Evolutionary conservation across 2,113 vertebrate genomes (phyloP), one percentile per base, ranked within the genome.

Genomic region (Gorilla gorilla): DNA sequence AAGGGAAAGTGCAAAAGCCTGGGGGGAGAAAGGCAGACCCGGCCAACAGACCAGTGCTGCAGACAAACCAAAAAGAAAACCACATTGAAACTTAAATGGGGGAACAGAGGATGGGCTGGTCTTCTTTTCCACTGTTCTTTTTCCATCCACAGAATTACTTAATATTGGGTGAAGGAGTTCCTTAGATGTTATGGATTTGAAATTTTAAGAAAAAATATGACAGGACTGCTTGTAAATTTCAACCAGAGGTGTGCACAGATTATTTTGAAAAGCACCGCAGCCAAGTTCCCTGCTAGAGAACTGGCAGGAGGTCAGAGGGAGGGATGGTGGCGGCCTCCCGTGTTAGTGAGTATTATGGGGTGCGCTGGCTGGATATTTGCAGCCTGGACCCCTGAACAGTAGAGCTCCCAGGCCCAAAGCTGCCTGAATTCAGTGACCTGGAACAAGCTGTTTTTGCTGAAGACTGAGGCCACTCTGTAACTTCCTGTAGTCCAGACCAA

Each of bases 111-210:
- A 45, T 73, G n/a, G 40, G 70, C 61, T 68, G 50, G 64, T 81
- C 73, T 96, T 95, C 70, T 93, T 82, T 90, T 94, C 61, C 12
- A 16, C 20, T 94, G 38, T 82, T 89, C 61, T 78, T 94, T 94
- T 93, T 93, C 92, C 70, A 82, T 78, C 64, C 50, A 82, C 45
- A 81, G 86, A 93, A 93, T 97, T 96, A 81, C 90, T 95, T 64
- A 94, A 81, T 93, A 89, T 40, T 78, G 90, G 93, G 96, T 96
- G 50, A 94, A 96, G n/a, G 79, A 50, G 73, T 92, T 96, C 78
- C 20, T 11, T 96, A 81, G 94, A 90, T 93, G 66, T 90, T 87
- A 95, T 72, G 50, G 59, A 96, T 92, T 96, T 94, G 87, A 80
- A 96, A 97, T 93, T 92, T 94, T 64, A 52, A 92, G 68, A 35